Percentiles rank a stretch among this genome's conserved stretches.
Conservation (phyloP, 1,140 invertebrate species). For the Batillaria attramentaria region DNA sequence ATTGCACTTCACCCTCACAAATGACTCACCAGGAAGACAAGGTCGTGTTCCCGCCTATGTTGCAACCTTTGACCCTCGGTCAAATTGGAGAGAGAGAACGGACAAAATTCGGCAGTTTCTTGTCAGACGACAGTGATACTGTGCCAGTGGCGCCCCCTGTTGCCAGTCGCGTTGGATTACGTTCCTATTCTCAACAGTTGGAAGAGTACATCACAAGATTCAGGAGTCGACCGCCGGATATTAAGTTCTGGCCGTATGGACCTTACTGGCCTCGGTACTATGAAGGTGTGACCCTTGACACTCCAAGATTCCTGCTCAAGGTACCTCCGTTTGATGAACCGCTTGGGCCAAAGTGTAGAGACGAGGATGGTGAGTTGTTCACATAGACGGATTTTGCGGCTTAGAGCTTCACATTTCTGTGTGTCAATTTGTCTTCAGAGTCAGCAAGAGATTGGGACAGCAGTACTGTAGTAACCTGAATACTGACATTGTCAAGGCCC, state of each 20-base stretch:
- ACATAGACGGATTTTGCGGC: not conserved
- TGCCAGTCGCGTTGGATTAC: constrained; percentile 17
- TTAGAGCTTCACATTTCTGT: too few species aligned
- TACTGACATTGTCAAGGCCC: too few species aligned
- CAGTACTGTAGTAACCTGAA: too few species aligned
- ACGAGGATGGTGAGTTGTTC: constrained; percentile 23
- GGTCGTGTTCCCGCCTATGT: not conserved
- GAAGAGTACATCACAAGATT: constrained; percentile 65
- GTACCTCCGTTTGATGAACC: constrained; percentile 47
- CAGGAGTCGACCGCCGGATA: constrained; percentile 63
- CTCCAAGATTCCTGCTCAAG: constrained; percentile 52
- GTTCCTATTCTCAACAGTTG: constrained; percentile 60
- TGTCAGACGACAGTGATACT: constrained; percentile 33
- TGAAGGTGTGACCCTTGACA: constrained; percentile 54
- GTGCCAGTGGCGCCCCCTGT: constrained; percentile 20
- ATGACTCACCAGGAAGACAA: too few species aligned
- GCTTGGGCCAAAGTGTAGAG: not conserved
- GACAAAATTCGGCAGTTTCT: constrained; percentile 3
- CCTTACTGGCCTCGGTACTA: constrained; percentile 66
- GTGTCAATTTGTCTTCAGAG: too few species aligned
- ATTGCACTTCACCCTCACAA: too few species aligned
- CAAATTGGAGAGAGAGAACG: not conserved
- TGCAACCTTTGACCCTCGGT: not conserved
- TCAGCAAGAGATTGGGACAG: too few species aligned
- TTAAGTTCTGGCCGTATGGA: constrained; percentile 69